Percentiles rank a stretch among this genome's conserved stretches.
These are phyloP conservation scores for Sisyra nigra DNA, from an alignment of 2,888 invertebrate species.

Conservation along the genomic window DNA sequence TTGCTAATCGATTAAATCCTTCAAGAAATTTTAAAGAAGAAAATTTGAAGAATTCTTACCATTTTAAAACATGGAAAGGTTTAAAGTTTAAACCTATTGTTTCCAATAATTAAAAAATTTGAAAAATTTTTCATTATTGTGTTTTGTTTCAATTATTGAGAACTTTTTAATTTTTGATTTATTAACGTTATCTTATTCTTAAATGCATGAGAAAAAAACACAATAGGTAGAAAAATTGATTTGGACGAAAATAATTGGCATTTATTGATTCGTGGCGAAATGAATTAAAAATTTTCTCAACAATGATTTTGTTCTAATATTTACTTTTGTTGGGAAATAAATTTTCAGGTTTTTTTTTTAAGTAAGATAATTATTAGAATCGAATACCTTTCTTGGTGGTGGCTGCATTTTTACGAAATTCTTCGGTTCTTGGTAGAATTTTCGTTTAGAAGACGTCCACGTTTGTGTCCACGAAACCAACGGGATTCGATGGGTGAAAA, in stretches of 20 bases:
- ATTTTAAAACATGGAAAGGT: too few relatives aligned
- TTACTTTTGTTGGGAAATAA: too few relatives aligned
- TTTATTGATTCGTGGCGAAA: slow-evolving; percentile 3
- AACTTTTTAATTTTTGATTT: too few relatives aligned
- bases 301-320: background rate
- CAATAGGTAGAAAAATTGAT: background rate
- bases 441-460: background rate
- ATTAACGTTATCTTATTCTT: background rate
- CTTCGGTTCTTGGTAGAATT: background rate
- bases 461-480: background rate
- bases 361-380: too few relatives aligned
- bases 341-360: too few relatives aligned
- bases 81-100: too few relatives aligned
- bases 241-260: background rate
- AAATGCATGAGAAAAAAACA: too few relatives aligned
- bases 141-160: too few relatives aligned
- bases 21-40: background rate
- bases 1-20: background rate
- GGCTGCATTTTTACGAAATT: slow-evolving; percentile 60
- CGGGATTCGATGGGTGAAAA: too few relatives aligned
- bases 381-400: slow-evolving; percentile 68
- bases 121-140: too few relatives aligned
- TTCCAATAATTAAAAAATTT: too few relatives aligned
- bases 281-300: background rate
- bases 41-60: too few relatives aligned